phyloP scores from a whole-genome alignment of 1,140 invertebrate genomes.

The Bicyclus anynana region DNA sequence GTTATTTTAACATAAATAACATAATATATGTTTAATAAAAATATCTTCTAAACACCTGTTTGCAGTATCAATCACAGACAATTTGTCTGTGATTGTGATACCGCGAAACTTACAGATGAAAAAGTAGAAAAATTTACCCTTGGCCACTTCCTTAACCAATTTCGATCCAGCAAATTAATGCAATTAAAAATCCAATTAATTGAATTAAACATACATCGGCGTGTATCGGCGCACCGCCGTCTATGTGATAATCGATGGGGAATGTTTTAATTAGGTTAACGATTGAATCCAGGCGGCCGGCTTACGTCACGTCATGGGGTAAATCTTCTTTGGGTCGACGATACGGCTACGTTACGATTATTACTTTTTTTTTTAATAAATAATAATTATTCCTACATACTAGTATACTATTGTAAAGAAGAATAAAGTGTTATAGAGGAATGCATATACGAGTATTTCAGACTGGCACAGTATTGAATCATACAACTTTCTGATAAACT shows the following conservation, averaged over 20 bases:
- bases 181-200: conserved; percentile 19
- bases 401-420: too few species aligned
- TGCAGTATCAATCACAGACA: too few species aligned
- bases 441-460: too few species aligned
- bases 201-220: conserved; percentile 17
- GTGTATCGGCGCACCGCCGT: conserved; percentile 2
- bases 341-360: not conserved
- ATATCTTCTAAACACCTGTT: too few species aligned
- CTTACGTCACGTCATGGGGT: conserved; percentile 21
- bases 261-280: conserved; percentile 65
- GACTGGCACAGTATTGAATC: too few species aligned
- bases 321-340: not conserved
- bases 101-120: not conserved
- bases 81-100: not conserved
- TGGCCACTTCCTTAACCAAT: conserved; percentile 9
- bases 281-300: conserved; percentile 33
- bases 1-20: too few species aligned
- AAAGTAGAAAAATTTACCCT: not conserved
- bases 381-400: too few species aligned
- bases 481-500: too few species aligned
- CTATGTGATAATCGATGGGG: conserved; percentile 40
- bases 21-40: too few species aligned
- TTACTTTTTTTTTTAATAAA: not conserved
- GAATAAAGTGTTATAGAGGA: too few species aligned
- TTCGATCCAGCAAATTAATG: conserved; percentile 12